Evolutionary conservation across 2,113 vertebrate genomes (phyloP).

Genomic region (Oryzias melastigma): DNA sequence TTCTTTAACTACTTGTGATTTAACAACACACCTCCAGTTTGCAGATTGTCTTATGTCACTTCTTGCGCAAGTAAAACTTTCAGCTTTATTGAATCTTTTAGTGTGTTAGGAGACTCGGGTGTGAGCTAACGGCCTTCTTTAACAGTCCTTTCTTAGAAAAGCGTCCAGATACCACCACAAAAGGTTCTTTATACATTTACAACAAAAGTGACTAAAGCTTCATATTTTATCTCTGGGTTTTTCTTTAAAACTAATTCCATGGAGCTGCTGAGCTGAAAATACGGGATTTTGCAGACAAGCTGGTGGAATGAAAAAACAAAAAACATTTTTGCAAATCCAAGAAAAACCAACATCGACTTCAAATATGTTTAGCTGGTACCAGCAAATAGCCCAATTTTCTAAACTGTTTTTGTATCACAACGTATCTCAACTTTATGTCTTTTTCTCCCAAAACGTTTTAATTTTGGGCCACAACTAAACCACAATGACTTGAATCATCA

Average conservation of each 20-base stretch:
- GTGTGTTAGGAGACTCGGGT: too few species aligned
- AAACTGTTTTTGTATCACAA: too few species aligned
- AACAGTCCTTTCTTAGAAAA: neutral
- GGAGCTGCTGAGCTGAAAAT: neutral
- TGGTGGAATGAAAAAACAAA: constrained; percentile 4
- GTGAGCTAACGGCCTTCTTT: too few species aligned
- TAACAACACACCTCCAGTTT: too few species aligned
- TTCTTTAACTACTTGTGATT: too few species aligned
- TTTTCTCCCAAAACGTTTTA: too few species aligned
- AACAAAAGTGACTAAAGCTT: neutral
- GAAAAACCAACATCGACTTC: neutral
- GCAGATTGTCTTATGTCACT: too few species aligned
- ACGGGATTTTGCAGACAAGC: neutral
- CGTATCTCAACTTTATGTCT: too few species aligned
- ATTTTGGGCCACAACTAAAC: too few species aligned
- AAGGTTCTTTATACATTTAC: constrained; percentile 1
- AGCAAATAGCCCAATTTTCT: neutral
- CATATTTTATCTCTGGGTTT: neutral
- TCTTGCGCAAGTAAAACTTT: too few species aligned
- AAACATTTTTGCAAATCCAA: neutral
- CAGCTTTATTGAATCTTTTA: too few species aligned
- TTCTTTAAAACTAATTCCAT: neutral
- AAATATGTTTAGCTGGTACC: neutral
- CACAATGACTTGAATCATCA: too few species aligned
- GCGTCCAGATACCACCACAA: neutral